Evolutionary conservation across 1,140 invertebrate genomes (phyloP).

Genomic region (Holcopasites calliopsidis): DNA sequence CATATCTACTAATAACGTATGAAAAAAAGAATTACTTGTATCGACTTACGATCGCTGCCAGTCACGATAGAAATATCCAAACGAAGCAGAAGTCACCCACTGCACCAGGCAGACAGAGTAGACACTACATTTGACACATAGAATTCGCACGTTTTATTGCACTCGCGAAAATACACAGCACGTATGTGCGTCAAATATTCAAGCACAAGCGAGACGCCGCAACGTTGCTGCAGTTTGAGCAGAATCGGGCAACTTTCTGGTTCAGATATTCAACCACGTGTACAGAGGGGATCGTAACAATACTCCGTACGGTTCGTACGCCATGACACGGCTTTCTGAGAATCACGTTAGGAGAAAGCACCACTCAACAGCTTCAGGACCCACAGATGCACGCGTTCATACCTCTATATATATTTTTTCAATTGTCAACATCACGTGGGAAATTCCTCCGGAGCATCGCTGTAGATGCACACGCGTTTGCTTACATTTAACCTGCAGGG

Average conservation of each 20-base stretch:
- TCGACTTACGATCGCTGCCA: neutral
- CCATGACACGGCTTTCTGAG: neutral
- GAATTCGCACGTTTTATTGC: constrained; percentile 1
- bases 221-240: neutral
- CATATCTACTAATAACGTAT: neutral
- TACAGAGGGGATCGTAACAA: neutral
- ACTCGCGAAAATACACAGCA: neutral
- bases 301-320: neutral
- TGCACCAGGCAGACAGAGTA: neutral
- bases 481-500: too few species aligned
- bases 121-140: neutral
- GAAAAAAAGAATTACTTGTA: neutral
- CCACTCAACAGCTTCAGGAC: neutral
- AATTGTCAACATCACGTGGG: too few species aligned
- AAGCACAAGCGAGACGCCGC: neutral
- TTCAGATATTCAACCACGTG: neutral
- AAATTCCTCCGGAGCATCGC: too few species aligned
- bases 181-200: constrained; percentile 15
- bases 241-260: neutral
- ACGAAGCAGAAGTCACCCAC: neutral
- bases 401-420: too few species aligned
- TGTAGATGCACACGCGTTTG: too few species aligned
- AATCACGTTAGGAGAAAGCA: neutral
- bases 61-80: neutral
- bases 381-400: too few species aligned